Evolutionary conservation across 2,888 invertebrate genomes (phyloP).

Genomic region (Auanema freiburgensis): DNA sequence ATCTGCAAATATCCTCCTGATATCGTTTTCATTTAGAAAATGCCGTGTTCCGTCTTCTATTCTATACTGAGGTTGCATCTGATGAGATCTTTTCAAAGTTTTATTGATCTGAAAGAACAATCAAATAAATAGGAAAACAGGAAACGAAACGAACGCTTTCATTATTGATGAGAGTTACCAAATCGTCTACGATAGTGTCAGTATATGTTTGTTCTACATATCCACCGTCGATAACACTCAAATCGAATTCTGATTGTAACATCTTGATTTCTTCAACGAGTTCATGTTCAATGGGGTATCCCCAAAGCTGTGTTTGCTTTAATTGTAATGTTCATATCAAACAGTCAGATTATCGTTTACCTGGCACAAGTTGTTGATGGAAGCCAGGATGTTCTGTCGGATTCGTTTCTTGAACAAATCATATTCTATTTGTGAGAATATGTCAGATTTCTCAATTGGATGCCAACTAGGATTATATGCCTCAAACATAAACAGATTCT

Average conservation of each 20-base stretch:
- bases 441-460: conserved; percentile 32
- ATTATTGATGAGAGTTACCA: neutral
- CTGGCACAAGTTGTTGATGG: conserved; percentile 37
- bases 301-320: conserved; percentile 21
- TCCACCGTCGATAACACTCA: conserved; percentile 10
- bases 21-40: conserved; percentile 35
- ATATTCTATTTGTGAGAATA: conserved; percentile 23
- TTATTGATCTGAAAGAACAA: conserved; percentile 14
- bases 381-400: conserved; percentile 39
- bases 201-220: conserved; percentile 1
- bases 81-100: conserved; percentile 12
- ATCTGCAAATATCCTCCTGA: conserved; percentile 34
- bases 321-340: conserved; percentile 1
- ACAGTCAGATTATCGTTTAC: conserved; percentile 18
- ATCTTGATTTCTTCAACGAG: no score
- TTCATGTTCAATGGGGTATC: conserved; percentile 8
- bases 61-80: conserved; percentile 19
- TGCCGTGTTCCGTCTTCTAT: conserved; percentile 47
- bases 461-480: conserved; percentile 17
- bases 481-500: neutral
- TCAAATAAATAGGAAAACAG: neutral
- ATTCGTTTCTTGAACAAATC: conserved; percentile 30
- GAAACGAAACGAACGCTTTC: conserved; percentile 6
- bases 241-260: conserved; percentile 12
- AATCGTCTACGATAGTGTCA: conserved; percentile 13